phyloP scores from a whole-genome alignment of 2,113 vertebrate species.

The Cinclus cinclus region DNA sequence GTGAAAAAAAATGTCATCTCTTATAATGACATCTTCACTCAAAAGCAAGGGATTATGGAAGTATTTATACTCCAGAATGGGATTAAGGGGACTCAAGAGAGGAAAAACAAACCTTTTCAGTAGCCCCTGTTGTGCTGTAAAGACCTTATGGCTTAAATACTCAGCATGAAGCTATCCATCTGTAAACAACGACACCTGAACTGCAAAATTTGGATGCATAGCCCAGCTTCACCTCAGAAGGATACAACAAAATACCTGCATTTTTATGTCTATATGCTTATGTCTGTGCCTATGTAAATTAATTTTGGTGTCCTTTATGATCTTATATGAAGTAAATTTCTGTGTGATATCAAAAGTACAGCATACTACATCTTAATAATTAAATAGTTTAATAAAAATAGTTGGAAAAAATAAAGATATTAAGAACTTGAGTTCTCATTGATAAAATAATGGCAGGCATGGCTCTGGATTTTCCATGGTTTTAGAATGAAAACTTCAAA shows the following conservation, averaged over 20 bases:
- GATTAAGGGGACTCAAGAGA: not conserved
- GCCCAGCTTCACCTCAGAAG: not conserved
- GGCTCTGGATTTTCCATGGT: not conserved
- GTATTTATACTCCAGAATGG: not conserved
- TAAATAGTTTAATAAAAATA: not conserved
- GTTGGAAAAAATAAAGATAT: not conserved
- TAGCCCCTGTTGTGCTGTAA: not conserved
- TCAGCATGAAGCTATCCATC: not conserved
- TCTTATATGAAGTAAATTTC: not conserved
- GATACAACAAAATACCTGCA: not conserved
- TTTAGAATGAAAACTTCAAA: not conserved
- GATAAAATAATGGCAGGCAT: not conserved
- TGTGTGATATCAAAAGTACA: not conserved
- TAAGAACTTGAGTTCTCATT: not conserved
- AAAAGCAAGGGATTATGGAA: not conserved
- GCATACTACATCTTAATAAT: not conserved
- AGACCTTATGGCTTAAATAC: not conserved
- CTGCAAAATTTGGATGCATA: not conserved
- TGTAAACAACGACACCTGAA: not conserved
- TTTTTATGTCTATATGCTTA: not conserved
- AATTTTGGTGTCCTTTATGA: not conserved
- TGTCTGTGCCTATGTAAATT: not conserved
- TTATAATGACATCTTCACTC: not conserved
- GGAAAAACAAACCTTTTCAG: not conserved
- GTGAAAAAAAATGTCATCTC: not conserved